Percentiles rank a stretch among this genome's conserved stretches.
phyloP scores from a whole-genome alignment of 2,888 invertebrate genomes.

The Leptopilina myrica region DNA sequence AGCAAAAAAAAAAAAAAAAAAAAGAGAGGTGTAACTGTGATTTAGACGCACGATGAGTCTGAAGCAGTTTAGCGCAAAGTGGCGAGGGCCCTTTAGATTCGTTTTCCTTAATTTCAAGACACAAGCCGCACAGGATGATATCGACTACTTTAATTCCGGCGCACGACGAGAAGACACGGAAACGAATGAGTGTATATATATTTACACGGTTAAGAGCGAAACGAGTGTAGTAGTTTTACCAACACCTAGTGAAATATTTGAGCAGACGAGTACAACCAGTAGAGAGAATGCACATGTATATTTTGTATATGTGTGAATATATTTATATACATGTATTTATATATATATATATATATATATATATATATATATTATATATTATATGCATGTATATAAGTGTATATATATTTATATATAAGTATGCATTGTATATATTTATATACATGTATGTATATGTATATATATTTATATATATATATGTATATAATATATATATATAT shows the following conservation, averaged over 20 bases:
- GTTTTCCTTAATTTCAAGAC: conserved; percentile 71
- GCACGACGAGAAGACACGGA: conserved; percentile 60
- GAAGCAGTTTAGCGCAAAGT: conserved; percentile 29
- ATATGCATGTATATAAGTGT: conserved; percentile 6
- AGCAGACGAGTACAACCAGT: conserved; percentile 54
- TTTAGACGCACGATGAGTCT: conserved; percentile 2
- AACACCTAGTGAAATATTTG: conserved; percentile 54
- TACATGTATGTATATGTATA: too few species aligned
- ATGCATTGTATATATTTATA: conserved; percentile 10
- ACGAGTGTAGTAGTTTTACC: conserved; percentile 57
- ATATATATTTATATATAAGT: too few species aligned
- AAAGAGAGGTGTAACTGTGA: conserved; percentile 55
- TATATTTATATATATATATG: too few species aligned
- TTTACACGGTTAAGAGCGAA: conserved; percentile 52
- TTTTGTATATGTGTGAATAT: conserved; percentile 51
- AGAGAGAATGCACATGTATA: conserved; percentile 44
- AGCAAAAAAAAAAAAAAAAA: not conserved
- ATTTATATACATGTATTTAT: conserved; percentile 8
- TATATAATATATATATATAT: conserved; percentile 43
- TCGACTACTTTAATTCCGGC: conserved; percentile 72
- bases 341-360: conserved; percentile 53
- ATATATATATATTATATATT: too few species aligned
- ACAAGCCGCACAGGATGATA: conserved; percentile 67
- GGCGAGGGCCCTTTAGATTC: conserved; percentile 7
- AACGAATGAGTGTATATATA: conserved; percentile 25